Base-by-base conservation (phyloP, 2,888 invertebrate genomes). In the Cynaeus angustus region DNA sequence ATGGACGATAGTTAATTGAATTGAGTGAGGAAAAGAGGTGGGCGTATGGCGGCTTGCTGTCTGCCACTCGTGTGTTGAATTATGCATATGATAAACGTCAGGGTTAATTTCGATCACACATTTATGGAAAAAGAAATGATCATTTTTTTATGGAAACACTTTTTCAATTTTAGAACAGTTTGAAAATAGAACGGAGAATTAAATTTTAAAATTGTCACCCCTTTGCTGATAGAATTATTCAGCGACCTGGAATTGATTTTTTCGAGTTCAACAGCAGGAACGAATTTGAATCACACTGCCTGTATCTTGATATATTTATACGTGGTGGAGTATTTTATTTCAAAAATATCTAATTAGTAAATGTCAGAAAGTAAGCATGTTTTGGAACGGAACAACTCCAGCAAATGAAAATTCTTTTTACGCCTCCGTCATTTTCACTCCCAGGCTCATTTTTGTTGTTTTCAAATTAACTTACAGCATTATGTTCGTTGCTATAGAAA, bases 21-120 rank as follows among this genome's bases (percentile, higher is more conserved):
- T 67, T 67, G 50, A 28, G 38, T 30, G 64, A 14, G 41, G 12
- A 28, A 52, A 12, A 52, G 43, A 52, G 52, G n/a, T 21, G 37
- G 12, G 43, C 37, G 26, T 21, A 13, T 28, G 64, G 64, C 50
- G 64, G 3, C 64, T 41, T 28, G 50, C 50, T 10, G 52, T 52
- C 64, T 62, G 52, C 53, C 33, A 9, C 30, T 53, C 45, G 33
- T 33, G 67, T 30, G 6, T 9, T 70, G 61, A 70, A 70, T 70
- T 66, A 66, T 70, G 66, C 62, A 70, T 70, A 45, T 48, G 62
- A 70, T 70, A 66, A 66, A 66, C 56, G 70, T 70, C 70, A 59
- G 46, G 53, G 38, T 69, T 66, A 66, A 66, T 66, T 70, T 70
- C 61, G 41, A 61, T 69, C 68, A 38, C 43, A 53, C 43, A 64